Evolutionary conservation across 1,140 invertebrate species (phyloP), one percentile per base, ranked within the genome.

Genomic region (Brachionus rotundiformis): DNA sequence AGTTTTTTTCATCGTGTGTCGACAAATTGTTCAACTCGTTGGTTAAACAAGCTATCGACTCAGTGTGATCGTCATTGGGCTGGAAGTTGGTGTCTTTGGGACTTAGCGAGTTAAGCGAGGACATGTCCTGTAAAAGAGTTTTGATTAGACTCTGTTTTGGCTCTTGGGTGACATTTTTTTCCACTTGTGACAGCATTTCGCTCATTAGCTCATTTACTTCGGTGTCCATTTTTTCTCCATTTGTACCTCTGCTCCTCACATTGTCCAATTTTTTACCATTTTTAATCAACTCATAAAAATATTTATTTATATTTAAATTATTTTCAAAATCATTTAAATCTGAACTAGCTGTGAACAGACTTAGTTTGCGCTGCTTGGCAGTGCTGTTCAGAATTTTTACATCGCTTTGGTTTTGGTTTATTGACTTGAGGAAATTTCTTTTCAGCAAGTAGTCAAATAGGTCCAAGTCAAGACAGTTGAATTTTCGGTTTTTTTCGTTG

Each of bases 261-360:
- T 68, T 68, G 16, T 33, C 10, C 13, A 68, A 33, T 16, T 33
- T 13, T 68, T 68, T 68, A 16, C 63, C 63, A 33, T 68, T 68
- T 68, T 68, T 68, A 1, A 68, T 68, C 63, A 68, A 68, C 16
- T 68, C 29, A 68, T 68, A 68, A 68, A 68, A 68, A 19, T 68
- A 68, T 68, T 68, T 36, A 19, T 68, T 68, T 16, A 68, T 68
- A 19, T 23, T 68, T 23, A 68, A 36, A 68, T 68, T 68, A 36
- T n/a, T 68, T 68, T 68, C 29, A 41, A 68, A 68, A n/a, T 68
- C 31, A 1, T 68, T 68, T 7, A 68, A 68, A 16, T 68, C 63
- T 2, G 63, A 68, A n/a, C 31, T 68, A 2, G 63, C 33, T 8
- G 63, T 68, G 29, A 68, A 33, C 10, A 68, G n/a, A 68, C 63